These are phyloP conservation scores for Lepeophtheirus salmonis DNA, from an alignment of 1,140 invertebrate species.

Conservation along the genomic window DNA sequence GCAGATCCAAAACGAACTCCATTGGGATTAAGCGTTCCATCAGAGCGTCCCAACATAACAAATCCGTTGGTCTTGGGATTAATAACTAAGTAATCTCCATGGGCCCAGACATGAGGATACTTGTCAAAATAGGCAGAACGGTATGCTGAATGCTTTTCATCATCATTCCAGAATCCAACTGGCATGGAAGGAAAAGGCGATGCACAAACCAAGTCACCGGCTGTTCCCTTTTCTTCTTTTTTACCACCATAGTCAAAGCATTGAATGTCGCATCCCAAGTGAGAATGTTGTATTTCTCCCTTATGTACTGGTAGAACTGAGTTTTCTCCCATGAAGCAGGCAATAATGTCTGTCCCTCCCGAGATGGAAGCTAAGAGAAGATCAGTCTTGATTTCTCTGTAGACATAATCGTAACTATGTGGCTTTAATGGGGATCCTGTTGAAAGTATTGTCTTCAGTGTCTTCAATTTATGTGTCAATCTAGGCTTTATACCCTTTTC, in stretches of 20 bases:
- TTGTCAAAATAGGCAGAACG: conserved; percentile 36
- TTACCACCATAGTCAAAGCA: no score
- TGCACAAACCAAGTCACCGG: conserved; percentile 38
- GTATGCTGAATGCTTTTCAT: conserved; percentile 33
- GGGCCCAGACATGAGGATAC: conserved; percentile 26
- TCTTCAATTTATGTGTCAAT: conserved; percentile 29
- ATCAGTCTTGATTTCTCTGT: conserved; percentile 34
- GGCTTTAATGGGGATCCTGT: conserved; percentile 39
- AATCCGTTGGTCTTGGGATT: conserved; percentile 36
- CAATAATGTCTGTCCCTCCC: conserved; percentile 40
- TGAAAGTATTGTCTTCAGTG: conserved; percentile 34
- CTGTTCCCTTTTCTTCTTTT: conserved; percentile 29
- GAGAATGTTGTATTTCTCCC: conserved; percentile 36
- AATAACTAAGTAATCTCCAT: conserved; percentile 39
- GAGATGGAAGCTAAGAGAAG: conserved; percentile 37
- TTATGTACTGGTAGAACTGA: conserved; percentile 33
- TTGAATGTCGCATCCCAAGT: conserved; percentile 32
- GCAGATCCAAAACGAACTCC: conserved; percentile 42
- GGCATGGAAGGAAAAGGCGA: conserved; percentile 42
- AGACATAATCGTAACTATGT: conserved; percentile 37
- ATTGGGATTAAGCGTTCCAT: conserved; percentile 41
- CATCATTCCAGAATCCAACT: conserved; percentile 38
- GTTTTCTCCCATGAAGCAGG: conserved; percentile 39
- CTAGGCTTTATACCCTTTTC: conserved; percentile 23
- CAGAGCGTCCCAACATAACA: conserved; percentile 36